Percentiles rank a stretch among this genome's conserved stretches.
These are phyloP conservation scores for Chrysopilus asiliformis DNA, from an alignment of 2,888 invertebrate species.

Conservation along the genomic window DNA sequence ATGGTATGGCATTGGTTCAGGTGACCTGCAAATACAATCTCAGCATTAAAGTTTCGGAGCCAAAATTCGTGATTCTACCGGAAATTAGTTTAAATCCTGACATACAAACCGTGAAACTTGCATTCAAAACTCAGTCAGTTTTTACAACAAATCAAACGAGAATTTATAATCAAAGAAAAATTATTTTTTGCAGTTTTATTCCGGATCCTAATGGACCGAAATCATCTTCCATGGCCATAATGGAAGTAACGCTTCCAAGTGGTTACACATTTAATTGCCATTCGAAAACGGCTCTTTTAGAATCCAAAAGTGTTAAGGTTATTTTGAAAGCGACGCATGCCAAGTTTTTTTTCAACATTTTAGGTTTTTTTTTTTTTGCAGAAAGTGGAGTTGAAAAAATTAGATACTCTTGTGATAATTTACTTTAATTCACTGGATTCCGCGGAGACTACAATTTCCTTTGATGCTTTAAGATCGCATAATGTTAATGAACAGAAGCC, in stretches of 20 bases:
- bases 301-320: conserved; percentile 38
- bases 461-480: conserved; percentile 72
- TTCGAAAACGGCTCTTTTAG: conserved; percentile 52
- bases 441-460: conserved; percentile 68
- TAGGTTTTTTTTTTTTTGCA: too few relatives aligned
- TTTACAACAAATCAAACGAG: too few relatives aligned
- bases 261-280: conserved; percentile 78
- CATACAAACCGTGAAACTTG: conserved; percentile 65
- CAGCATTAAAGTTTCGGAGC: conserved; percentile 80
- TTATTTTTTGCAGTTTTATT: conserved; percentile 25
- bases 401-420: conserved; percentile 50
- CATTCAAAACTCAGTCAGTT: conserved; percentile 63
- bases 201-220: conserved; percentile 36
- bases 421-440: conserved; percentile 60
- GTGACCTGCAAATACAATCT: conserved; percentile 63
- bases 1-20: conserved; percentile 60
- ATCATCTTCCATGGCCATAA: conserved; percentile 66
- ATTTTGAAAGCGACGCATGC: too few relatives aligned
- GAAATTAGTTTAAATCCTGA: conserved; percentile 76
- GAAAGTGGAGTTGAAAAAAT: conserved; percentile 54
- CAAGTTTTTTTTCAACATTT: too few relatives aligned
- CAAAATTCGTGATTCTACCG: conserved; percentile 74
- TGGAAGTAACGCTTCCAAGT: conserved; percentile 81
- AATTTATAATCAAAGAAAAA: too few relatives aligned
- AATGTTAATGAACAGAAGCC: conserved; percentile 79